Evolutionary conservation across 2,888 invertebrate genomes (phyloP), one percentile per base, ranked within the genome.

Genomic region (Emmelina monodactyla): DNA sequence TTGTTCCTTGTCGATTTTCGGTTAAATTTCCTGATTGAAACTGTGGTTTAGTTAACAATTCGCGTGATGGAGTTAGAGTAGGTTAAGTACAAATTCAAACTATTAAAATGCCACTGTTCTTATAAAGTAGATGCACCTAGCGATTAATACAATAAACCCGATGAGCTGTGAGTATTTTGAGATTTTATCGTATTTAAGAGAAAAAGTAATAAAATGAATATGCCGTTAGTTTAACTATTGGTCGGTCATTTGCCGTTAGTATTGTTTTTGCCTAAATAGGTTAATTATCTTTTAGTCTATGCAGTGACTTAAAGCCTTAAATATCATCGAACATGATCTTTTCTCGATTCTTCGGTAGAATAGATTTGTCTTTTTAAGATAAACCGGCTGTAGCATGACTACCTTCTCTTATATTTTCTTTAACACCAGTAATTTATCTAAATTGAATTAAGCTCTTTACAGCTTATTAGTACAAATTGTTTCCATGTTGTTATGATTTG

Each of bases 101-200:
- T 73, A 78, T 71, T 69, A 72, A 71, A 67, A 65, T 55, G 67
- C 76, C 79, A 79, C 79, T 79, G 76, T 79, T 79, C 78, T 78
- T 69, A 73, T 75, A 76, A 72, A 58, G 79, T 79, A 79, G 79
- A 58, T 78, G 78, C 79, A 79, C 79, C 69, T 79, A 79, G 78
- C 67, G 68, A 72, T 63, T 64, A 68, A 69, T 68, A 75, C 70
- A 76, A 78, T 78, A 76, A 78, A 76, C 68, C 78, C 71, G 75
- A 79, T 59, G 79, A 79, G 78, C 79, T 79, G 79, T 79, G 79
- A 79, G 68, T 68, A 75, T 76, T 79, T 75, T 76, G 79, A 79
- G 78, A 78, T 79, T 78, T 79, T 78, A 79, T 76, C 78, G 75
- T 78, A 71, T 65, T 64, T 69, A 76, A 76, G 75, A 63, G 53